Conservation (phyloP, 2,797 vertebrate genomes). For the Pachyuromys duprasi region DNA sequence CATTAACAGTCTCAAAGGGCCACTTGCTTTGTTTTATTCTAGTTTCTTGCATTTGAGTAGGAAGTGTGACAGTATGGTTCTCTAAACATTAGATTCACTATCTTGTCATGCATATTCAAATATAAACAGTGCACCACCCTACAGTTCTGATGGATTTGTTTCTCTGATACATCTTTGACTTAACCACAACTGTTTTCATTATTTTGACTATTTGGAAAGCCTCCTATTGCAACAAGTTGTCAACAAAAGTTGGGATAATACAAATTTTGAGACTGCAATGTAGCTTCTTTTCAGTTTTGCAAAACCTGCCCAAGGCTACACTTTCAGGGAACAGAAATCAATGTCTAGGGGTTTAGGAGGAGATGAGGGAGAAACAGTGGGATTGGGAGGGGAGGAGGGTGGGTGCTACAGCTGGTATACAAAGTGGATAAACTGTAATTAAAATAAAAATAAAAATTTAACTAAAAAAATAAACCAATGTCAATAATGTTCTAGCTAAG, state of each 20-base stretch:
- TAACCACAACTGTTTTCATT: not conserved
- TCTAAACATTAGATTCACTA: slow-evolving; percentile 12
- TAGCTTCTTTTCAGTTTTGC: slow-evolving; percentile 17
- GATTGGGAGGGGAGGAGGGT: no score
- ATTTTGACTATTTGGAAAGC: not conserved
- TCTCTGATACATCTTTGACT: slow-evolving; percentile 17
- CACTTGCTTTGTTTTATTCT: not conserved
- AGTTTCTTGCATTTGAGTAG: not conserved
- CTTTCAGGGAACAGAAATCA: not conserved
- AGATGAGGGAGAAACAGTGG: no score
- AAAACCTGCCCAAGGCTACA: not conserved
- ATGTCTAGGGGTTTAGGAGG: no score
- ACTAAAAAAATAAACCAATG: not conserved
- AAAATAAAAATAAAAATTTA: no score
- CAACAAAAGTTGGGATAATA: not conserved
- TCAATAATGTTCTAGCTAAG: not conserved
- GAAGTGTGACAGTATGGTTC: not conserved
- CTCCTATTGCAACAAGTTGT: not conserved
- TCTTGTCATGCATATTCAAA: not conserved
- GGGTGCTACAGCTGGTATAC: no score
- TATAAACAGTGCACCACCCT: not conserved
- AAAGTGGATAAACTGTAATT: no score
- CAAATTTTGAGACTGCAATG: slow-evolving; percentile 39
- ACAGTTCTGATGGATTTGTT: not conserved
- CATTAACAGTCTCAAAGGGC: not conserved